These are phyloP conservation scores for Philereme transversata DNA, from an alignment of 2,888 invertebrate genomes.

Conservation along the genomic window DNA sequence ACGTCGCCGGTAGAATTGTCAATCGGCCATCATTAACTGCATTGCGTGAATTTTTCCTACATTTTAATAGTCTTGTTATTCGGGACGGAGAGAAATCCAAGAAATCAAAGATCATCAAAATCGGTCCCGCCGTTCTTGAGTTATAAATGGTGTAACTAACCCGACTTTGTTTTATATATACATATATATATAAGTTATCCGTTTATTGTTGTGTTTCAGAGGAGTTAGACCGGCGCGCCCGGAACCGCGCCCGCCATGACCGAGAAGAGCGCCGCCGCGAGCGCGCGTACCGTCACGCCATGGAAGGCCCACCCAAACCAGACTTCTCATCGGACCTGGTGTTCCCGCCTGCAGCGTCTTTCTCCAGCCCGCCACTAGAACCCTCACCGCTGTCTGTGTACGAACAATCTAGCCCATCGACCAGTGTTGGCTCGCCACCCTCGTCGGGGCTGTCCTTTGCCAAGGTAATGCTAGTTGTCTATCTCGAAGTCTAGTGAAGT, in stretches of 20 bases:
- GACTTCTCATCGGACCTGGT: constrained; percentile 83
- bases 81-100: too few relatives aligned
- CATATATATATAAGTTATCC: too few relatives aligned
- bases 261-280: constrained; percentile 92
- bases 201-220: constrained; percentile 68
- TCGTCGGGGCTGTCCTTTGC: constrained; percentile 72
- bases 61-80: too few relatives aligned
- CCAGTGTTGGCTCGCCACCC: constrained; percentile 54
- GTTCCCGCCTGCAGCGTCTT: constrained; percentile 64
- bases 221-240: constrained; percentile 89
- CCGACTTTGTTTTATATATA: too few relatives aligned
- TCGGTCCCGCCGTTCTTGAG: too few relatives aligned
- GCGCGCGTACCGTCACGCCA: constrained; percentile 88
- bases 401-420: constrained; percentile 43
- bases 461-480: too few relatives aligned
- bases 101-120: too few relatives aligned
- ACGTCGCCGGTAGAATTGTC: too few relatives aligned
- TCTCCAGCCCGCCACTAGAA: constrained; percentile 50
- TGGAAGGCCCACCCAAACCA: constrained; percentile 86
- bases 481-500: too few relatives aligned
- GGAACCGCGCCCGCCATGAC: constrained; percentile 87
- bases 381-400: constrained; percentile 39
- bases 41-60: too few relatives aligned
- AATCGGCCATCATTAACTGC: too few relatives aligned
- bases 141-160: too few relatives aligned